phyloP scores from a whole-genome alignment of 1,140 invertebrate genomes.

The Pseudomyrmex pallidus region DNA sequence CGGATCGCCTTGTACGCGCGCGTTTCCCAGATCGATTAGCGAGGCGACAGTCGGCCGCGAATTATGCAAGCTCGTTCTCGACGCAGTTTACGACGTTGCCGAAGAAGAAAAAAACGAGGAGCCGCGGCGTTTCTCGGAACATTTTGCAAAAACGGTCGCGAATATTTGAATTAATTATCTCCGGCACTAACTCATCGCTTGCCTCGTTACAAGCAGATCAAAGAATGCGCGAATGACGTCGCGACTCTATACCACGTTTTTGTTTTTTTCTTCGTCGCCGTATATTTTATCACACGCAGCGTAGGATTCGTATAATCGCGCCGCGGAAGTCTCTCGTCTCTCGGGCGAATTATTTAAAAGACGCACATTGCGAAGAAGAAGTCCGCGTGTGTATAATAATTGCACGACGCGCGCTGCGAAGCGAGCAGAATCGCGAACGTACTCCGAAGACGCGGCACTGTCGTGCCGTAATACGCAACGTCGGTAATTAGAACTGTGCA shows the following conservation, averaged over 20 bases:
- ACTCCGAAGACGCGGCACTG: constrained; percentile 1
- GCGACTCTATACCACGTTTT: not conserved
- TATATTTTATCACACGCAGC: too few relatives aligned
- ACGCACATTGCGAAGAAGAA: too few relatives aligned
- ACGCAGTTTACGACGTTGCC: not conserved
- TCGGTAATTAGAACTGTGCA: constrained; percentile 21
- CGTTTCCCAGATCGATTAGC: constrained; percentile 11
- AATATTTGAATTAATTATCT: not conserved
- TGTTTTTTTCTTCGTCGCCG: not conserved
- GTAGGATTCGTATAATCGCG: constrained; percentile 5
- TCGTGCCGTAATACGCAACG: not conserved
- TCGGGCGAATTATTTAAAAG: constrained; percentile 31
- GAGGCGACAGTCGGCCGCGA: not conserved
- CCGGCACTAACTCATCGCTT: not conserved
- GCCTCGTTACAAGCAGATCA: not conserved
- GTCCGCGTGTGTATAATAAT: constrained; percentile 13
- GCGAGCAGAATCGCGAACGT: constrained; percentile 4
- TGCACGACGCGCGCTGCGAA: not conserved
- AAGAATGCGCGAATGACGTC: not conserved
- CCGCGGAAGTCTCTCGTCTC: not conserved
- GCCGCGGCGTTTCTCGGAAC: not conserved
- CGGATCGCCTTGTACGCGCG: constrained; percentile 23
- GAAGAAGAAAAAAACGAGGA: not conserved
- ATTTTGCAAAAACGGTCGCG: not conserved
- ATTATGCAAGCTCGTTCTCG: constrained; percentile 20